A percentile compares a stretch with the other conserved stretches of the same genome.
Evolutionary conservation across 2,888 invertebrate genomes (phyloP).

Genomic region (Acholoe squamosa): DNA sequence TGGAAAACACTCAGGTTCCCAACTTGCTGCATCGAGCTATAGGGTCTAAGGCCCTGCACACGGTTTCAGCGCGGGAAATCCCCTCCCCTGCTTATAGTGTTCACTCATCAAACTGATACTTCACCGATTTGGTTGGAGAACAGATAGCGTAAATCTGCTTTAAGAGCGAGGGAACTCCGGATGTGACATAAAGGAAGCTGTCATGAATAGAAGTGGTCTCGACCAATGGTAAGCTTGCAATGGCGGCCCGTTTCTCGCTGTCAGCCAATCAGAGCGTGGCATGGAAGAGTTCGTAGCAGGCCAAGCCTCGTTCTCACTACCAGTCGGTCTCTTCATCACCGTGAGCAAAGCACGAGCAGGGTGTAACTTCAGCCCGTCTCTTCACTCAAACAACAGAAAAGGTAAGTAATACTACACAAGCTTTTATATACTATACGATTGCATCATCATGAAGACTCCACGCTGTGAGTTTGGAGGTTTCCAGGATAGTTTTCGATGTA

Average conservation of each 20-base stretch:
- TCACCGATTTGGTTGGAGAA: too few species aligned
- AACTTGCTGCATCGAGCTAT: too few species aligned
- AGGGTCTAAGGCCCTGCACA: too few species aligned
- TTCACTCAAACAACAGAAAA: neutral
- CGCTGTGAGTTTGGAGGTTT: neutral
- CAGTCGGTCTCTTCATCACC: conserved; percentile 55
- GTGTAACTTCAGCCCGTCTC: neutral
- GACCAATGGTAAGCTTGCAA: neutral
- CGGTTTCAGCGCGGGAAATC: too few species aligned
- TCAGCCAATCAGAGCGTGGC: too few species aligned
- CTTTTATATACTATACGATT: too few species aligned
- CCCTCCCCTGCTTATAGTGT: too few species aligned
- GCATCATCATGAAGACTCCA: neutral
- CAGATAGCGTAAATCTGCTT: too few species aligned
- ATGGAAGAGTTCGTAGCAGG: neutral
- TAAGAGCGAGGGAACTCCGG: conserved; percentile 24
- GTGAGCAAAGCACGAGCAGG: conserved; percentile 21
- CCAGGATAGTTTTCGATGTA: neutral
- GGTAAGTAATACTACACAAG: conserved; percentile 1
- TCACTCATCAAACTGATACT: too few species aligned
- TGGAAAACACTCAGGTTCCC: too few species aligned
- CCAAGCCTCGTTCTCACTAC: conserved; percentile 25
- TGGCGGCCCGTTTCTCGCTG: neutral
- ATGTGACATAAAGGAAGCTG: conserved; percentile 42
- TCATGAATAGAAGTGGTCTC: neutral